These are phyloP conservation scores for Notechis scutatus DNA, from an alignment of 2,113 vertebrate species.

Conservation along the genomic window DNA sequence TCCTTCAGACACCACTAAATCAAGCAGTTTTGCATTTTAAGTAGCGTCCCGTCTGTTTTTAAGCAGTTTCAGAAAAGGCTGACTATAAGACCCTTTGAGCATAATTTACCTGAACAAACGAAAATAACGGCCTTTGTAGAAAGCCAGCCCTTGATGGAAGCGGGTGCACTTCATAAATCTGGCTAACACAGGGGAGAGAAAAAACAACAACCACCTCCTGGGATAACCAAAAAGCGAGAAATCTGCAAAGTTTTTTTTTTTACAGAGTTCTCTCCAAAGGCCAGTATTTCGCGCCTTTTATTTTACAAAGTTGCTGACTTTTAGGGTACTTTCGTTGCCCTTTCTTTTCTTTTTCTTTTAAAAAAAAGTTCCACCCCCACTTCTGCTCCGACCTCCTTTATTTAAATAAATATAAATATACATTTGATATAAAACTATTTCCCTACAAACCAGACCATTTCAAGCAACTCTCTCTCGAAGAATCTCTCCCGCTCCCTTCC, in stretches of 20 bases:
- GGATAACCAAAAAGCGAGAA: not conserved
- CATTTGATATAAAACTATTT: slow-evolving; percentile 84
- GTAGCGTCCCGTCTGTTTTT: not conserved
- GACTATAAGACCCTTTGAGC: not conserved
- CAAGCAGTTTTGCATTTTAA: not conserved
- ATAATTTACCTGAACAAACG: not conserved
- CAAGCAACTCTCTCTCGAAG: slow-evolving; percentile 32
- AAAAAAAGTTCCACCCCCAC: not conserved
- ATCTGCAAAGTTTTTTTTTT: not conserved
- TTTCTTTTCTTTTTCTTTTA: not conserved
- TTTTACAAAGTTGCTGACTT: not conserved
- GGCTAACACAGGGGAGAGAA: not conserved
- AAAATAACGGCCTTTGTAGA: not conserved
- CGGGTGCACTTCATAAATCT: not conserved
- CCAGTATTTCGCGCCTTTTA: not conserved
- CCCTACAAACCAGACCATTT: slow-evolving; percentile 66
- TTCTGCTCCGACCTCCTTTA: slow-evolving; percentile 72
- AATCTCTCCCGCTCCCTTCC: not conserved
- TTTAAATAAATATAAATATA: slow-evolving; percentile 99
- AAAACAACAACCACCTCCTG: not conserved
- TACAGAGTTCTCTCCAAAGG: not conserved
- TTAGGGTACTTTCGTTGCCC: not conserved
- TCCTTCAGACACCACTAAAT: not conserved
- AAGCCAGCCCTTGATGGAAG: not conserved
- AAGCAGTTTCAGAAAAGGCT: not conserved